Evolutionary conservation across 1,140 invertebrate species (phyloP), one percentile per base, ranked within the genome.

Genomic region (Rhagoletis pomonella): DNA sequence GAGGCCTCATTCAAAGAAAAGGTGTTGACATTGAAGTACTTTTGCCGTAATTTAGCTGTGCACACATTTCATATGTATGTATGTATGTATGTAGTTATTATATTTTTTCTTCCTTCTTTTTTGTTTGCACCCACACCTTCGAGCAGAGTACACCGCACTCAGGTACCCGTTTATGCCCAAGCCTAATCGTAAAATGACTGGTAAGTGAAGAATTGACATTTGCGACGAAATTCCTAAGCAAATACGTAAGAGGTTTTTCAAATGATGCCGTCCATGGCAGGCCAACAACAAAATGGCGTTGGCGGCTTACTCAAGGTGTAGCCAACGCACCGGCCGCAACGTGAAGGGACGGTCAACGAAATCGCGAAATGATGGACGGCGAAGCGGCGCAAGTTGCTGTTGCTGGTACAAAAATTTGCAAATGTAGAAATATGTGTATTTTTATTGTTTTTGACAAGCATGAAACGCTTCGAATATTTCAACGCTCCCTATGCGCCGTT

Each of bases 391-490:
- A 17, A 7, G 17, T 67, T 5, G 64, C 4, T 67, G 64, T 67
- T 12, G 64, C 39, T 67, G 64, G 19, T 10, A 10, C 64, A 67
- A 2, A 67, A 4, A 14, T 67, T 67, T 39, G 73, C 47, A 77
- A 50, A 50, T 77, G 44, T 10, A 50, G 19, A 77, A 77, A 39
- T 73, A 44, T 81, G 55, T 81, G n/a, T 81, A 17, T 55, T 81
- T 55, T 81, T 42, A 81, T 81, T 81, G 73, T 55, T 81, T 81
- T 81, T 81, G 73, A 81, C 73, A 81, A 81, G 19, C 73, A 50
- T 29, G 50, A 81, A 81, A 81, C 73, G 73, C 73, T 81, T 81
- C 73, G 73, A 12, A 81, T 81, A 81, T 81, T 81, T 81, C 73
- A 81, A 19, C 47, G 73, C 47, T 81, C 50, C 73, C 73, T 81